Evolutionary conservation across 2,797 vertebrate genomes (phyloP).

Genomic region (Champsocephalus esox): DNA sequence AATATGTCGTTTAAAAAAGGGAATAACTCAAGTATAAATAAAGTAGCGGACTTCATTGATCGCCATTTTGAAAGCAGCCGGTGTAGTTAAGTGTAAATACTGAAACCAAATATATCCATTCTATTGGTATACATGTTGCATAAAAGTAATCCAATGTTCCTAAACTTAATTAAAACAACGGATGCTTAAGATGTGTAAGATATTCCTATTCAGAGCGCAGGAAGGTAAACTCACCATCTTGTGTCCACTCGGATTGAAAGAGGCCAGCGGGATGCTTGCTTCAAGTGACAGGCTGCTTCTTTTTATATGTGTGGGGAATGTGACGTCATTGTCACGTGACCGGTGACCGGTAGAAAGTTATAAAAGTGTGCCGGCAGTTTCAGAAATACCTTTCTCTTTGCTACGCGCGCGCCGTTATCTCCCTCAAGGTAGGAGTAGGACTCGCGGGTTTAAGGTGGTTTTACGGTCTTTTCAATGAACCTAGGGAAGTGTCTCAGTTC

Average conservation of each 20-base stretch:
- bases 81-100: accelerated
- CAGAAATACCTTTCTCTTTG: too few relatives aligned
- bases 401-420: too few relatives aligned
- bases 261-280: accelerated
- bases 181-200: slow-evolving; percentile 69
- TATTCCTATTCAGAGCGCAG: slow-evolving; percentile 18
- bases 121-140: accelerated
- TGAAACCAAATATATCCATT: accelerated
- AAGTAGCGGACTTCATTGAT: not conserved
- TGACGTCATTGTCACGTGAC: too few relatives aligned
- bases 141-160: accelerated
- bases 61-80: slow-evolving; percentile 56
- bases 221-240: slow-evolving; percentile 75
- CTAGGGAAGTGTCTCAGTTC: too few relatives aligned
- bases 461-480: too few relatives aligned
- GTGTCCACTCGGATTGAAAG: slow-evolving; percentile 77
- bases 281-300: too few relatives aligned
- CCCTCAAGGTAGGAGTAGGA: too few relatives aligned
- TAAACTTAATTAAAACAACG: accelerated
- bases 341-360: too few relatives aligned
- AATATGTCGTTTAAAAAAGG: accelerated
- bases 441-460: too few relatives aligned
- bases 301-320: too few relatives aligned
- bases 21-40: accelerated
- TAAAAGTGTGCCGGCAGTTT: too few relatives aligned